Evolutionary conservation across 1,140 invertebrate genomes (phyloP), one percentile per base, ranked within the genome.

Genomic region (Ceratina japonica): DNA sequence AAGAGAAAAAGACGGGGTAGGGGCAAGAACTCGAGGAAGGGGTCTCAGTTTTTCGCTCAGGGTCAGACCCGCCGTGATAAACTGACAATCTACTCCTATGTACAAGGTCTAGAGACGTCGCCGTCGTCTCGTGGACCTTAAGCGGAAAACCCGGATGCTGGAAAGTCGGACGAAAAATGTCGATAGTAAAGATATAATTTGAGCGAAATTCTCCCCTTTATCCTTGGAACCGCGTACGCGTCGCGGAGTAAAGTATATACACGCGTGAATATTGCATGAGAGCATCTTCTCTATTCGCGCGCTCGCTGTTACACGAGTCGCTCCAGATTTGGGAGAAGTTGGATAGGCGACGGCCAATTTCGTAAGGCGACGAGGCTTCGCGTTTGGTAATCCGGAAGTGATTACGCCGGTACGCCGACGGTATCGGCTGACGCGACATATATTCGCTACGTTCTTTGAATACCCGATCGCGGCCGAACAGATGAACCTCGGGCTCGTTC

Each of bases 41-140:
- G 68, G 73, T 79, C 83, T 84, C 56, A 68, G 84, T 90, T 88
- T 89, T 91, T 87, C 87, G 86, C 87, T 91, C 89, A 91, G 91
- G 91, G 91, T 91, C 91, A 91, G 84, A 90, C 90, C 85, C 90
- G 90, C 91, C 16, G 78, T 78, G 74, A 82, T 86, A 85, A 86
- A 86, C 86, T 86, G 87, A 90, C 84, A 85, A 91, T 89, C 82
- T 44, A 44, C 37, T 44, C 37, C 37, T 44, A 44, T 44, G 37
- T 44, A 44, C 37, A 44, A 44, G 37, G 37, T 44, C 37, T 44
- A 44, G 37, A 44, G 37, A 44, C 37, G 10, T 44, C 37, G 10
- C 10, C 37, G 37, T 44, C 37, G 37, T 44, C 1, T 10, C 37
- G 37, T 8, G 37, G 37, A 44, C 37, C 37, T 44, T 44, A 44